phyloP scores from a whole-genome alignment of 2,113 vertebrate species.

The Tinamus guttatus region DNA sequence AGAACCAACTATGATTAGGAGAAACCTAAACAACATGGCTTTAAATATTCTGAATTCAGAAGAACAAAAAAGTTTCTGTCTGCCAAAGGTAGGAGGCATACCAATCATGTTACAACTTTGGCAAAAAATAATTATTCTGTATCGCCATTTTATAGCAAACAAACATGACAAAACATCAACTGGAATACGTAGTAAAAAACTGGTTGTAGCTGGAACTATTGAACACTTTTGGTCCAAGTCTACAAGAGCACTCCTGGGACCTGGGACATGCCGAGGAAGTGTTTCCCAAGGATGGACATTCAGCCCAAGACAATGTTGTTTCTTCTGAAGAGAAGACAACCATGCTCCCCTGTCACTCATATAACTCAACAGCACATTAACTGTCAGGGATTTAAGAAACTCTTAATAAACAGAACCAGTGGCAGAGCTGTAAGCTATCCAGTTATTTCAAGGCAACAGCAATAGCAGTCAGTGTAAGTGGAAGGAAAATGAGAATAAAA shows the following conservation, averaged over 20 bases:
- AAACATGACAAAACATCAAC: neutral
- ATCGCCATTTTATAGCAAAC: neutral
- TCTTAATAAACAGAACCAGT: neutral
- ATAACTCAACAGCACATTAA: neutral
- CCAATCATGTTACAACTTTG: neutral
- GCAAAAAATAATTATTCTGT: neutral
- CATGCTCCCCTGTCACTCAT: neutral
- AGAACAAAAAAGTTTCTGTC: neutral
- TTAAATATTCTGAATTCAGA: neutral
- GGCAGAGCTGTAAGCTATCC: neutral
- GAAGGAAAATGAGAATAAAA: neutral
- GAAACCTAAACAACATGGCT: neutral
- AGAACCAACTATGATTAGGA: neutral
- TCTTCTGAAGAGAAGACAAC: neutral
- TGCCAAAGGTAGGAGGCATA: neutral
- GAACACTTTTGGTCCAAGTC: neutral
- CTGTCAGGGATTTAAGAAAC: neutral
- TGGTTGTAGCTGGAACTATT: neutral
- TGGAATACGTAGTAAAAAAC: neutral
- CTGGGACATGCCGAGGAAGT: neutral
- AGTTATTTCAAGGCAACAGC: neutral
- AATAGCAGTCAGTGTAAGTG: neutral
- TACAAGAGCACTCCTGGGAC: neutral
- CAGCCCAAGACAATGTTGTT: neutral
- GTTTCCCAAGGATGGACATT: neutral